Evolutionary conservation across 2,797 vertebrate genomes (phyloP).

Genomic region (Mus minutoides): DNA sequence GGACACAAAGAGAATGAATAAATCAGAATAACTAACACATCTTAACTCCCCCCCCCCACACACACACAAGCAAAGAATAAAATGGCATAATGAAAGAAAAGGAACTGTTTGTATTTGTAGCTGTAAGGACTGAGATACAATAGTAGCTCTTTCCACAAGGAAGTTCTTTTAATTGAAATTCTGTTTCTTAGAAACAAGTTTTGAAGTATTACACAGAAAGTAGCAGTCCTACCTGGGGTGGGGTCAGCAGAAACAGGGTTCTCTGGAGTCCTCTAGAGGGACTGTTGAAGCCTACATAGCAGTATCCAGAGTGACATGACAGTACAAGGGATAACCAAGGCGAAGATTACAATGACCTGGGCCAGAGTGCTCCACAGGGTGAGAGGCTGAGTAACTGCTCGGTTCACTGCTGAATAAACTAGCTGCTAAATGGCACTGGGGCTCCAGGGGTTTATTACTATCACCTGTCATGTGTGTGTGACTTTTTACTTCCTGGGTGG

Average conservation of each 20-base stretch:
- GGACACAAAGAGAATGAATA: not conserved
- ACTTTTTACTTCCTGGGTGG: slow-evolving; percentile 45
- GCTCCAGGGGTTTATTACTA: slow-evolving; percentile 41
- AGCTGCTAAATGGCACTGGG: slow-evolving; percentile 49
- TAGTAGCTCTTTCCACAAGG: slow-evolving; percentile 40
- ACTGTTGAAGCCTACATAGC: slow-evolving; percentile 7
- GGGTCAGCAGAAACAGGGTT: not conserved
- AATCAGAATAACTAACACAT: slow-evolving; percentile 29
- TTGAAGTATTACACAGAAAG: slow-evolving; percentile 32
- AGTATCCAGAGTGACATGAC: slow-evolving; percentile 18
- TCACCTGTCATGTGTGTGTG: slow-evolving; percentile 51
- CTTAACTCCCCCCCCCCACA: not conserved
- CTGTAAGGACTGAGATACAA: not conserved
- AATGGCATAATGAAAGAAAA: slow-evolving; percentile 56
- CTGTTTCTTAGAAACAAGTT: not conserved
- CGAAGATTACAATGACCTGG: slow-evolving; percentile 18
- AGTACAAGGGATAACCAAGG: slow-evolving; percentile 25
- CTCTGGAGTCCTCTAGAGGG: slow-evolving; percentile 15
- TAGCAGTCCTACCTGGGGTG: not conserved
- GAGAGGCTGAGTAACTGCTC: slow-evolving; percentile 22
- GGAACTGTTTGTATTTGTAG: not conserved
- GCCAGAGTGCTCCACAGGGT: slow-evolving; percentile 24
- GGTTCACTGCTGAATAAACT: slow-evolving; percentile 52
- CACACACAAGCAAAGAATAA: slow-evolving; percentile 19
- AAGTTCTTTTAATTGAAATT: slow-evolving; percentile 27